Evolutionary conservation across 2,888 invertebrate species (phyloP).

Genomic region (Sesamia inferens): DNA sequence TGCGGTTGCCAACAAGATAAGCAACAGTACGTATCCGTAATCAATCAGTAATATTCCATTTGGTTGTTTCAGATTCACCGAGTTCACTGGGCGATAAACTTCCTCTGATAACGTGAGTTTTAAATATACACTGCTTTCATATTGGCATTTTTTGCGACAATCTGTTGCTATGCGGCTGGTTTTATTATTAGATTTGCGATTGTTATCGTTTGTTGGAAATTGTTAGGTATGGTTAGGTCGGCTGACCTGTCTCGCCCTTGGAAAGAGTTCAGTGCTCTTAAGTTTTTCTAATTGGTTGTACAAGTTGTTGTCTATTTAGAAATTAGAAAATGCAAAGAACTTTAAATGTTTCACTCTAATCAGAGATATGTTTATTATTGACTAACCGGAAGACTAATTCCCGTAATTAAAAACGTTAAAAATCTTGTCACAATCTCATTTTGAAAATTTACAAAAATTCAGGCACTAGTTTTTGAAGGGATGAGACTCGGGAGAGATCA

Average conservation of each 20-base stretch:
- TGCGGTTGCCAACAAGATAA: slow-evolving; percentile 48
- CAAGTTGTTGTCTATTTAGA: not conserved
- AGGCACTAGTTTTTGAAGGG: no score
- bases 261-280: slow-evolving; percentile 34
- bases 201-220: slow-evolving; percentile 3
- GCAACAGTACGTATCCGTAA: slow-evolving; percentile 50
- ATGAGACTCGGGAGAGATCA: no score
- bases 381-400: no score
- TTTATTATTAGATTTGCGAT: slow-evolving; percentile 1
- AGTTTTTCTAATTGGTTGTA: slow-evolving; percentile 12
- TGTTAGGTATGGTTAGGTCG: slow-evolving; percentile 10
- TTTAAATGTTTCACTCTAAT: not conserved
- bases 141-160: slow-evolving; percentile 16
- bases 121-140: slow-evolving; percentile 34
- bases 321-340: not conserved
- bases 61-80: slow-evolving; percentile 80
- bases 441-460: no score
- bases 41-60: slow-evolving; percentile 73
- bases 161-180: slow-evolving; percentile 62
- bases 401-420: no score
- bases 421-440: no score
- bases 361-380: not conserved
- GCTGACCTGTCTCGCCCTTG: slow-evolving; percentile 16
- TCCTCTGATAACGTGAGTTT: slow-evolving; percentile 73
- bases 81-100: slow-evolving; percentile 82